Conservation (phyloP, 2,888 invertebrate genomes). For the Oligia latruncula region DNA sequence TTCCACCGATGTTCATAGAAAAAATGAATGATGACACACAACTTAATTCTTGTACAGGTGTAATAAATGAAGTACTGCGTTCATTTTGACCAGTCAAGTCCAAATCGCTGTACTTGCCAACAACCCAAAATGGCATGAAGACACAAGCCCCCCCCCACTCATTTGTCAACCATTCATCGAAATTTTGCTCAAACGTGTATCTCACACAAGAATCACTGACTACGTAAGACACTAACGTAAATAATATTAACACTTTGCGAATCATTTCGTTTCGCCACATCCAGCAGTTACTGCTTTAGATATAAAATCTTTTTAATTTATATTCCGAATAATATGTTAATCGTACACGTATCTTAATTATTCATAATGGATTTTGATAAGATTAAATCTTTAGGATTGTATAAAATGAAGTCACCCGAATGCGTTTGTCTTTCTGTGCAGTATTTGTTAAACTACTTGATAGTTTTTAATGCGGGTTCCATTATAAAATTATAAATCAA, state of each 20-base stretch:
- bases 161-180: slow-evolving; percentile 68
- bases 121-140: slow-evolving; percentile 62
- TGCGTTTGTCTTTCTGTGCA: slow-evolving; percentile 4
- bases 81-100: slow-evolving; percentile 58
- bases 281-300: slow-evolving; percentile 52
- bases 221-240: slow-evolving; percentile 59
- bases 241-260: slow-evolving; percentile 54
- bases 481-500: neutral
- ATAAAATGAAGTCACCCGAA: slow-evolving; percentile 25
- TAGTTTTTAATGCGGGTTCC: neutral
- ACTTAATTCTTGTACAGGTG: slow-evolving; percentile 42
- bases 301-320: slow-evolving; percentile 63
- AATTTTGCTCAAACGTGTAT: slow-evolving; percentile 71
- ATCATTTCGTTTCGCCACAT: slow-evolving; percentile 58
- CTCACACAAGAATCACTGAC: slow-evolving; percentile 71
- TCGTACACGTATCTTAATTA: slow-evolving; percentile 61
- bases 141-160: slow-evolving; percentile 63
- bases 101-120: slow-evolving; percentile 50
- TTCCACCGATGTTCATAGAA: slow-evolving; percentile 1
- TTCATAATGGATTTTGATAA: slow-evolving; percentile 45
- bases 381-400: slow-evolving; percentile 43
- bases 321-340: slow-evolving; percentile 50
- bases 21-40: slow-evolving; percentile 42
- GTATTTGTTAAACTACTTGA: slow-evolving; percentile 8
- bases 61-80: slow-evolving; percentile 68